Percentiles rank a stretch among this genome's conserved stretches.
These are phyloP conservation scores for Sarcoramphus papa DNA, from an alignment of 2,797 vertebrate genomes.

Conservation along the genomic window DNA sequence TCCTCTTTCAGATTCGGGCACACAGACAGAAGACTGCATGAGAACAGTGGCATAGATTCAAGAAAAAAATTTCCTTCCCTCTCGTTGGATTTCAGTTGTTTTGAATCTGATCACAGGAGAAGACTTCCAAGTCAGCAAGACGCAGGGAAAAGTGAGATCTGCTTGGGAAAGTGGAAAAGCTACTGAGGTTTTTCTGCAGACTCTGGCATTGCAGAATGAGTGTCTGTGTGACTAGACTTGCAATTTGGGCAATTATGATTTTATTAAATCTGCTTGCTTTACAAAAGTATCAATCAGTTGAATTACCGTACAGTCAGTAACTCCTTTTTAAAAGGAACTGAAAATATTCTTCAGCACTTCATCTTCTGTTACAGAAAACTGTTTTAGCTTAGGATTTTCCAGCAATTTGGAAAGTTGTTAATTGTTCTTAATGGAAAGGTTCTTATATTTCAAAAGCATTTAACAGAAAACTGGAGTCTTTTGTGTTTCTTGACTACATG, in stretches of 20 bases:
- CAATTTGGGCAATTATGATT: background rate
- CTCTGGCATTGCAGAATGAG: background rate
- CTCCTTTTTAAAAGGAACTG: background rate
- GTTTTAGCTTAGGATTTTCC: background rate
- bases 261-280: background rate
- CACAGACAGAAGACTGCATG: background rate
- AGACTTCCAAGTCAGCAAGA: background rate
- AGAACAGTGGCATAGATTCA: background rate
- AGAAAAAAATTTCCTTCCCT: background rate
- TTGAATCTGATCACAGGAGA: background rate
- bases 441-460: background rate
- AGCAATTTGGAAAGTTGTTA: background rate
- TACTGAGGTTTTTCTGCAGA: background rate
- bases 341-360: background rate
- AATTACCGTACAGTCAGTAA: background rate
- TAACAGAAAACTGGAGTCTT: background rate
- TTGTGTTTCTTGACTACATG: background rate
- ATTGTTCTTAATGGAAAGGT: background rate
- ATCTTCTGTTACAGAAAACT: background rate
- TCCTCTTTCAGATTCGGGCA: background rate
- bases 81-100: background rate
- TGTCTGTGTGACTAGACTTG: background rate
- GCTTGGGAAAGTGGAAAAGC: background rate
- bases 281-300: background rate
- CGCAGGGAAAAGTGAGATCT: background rate